phyloP scores from a whole-genome alignment of 2,113 vertebrate species.

The Terrapene triunguis region DNA sequence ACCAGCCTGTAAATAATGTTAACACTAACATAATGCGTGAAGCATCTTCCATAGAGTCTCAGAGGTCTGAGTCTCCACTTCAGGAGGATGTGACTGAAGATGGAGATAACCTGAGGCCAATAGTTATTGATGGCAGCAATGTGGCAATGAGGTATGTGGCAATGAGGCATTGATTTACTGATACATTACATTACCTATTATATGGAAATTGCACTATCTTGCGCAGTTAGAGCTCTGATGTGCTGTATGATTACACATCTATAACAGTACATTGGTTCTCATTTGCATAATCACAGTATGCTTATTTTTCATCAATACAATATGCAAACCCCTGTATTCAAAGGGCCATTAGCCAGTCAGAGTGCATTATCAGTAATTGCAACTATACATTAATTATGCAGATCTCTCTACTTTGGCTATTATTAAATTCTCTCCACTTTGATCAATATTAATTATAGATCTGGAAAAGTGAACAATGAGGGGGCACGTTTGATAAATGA shows the following conservation, averaged over 20 bases:
- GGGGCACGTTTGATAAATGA: background rate
- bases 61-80: conserved; percentile 89
- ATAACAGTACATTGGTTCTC: background rate
- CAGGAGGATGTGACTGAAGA: conserved; percentile 85
- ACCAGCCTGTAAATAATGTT: conserved; percentile 80
- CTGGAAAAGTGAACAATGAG: background rate
- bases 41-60: conserved; percentile 84
- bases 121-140: conserved; percentile 97
- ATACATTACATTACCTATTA: background rate
- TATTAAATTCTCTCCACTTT: background rate
- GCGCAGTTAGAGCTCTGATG: background rate
- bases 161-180: conserved; percentile 4
- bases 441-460: background rate
- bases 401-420: background rate
- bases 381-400: background rate
- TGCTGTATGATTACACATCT: background rate
- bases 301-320: fast-evolving
- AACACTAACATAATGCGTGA: conserved; percentile 79
- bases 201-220: background rate
- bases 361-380: background rate
- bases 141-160: conserved; percentile 96
- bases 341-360: background rate
- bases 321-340: background rate
- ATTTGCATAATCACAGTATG: background rate
- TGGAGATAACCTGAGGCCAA: conserved; percentile 92